Conservation (phyloP, 1,140 invertebrate genomes). For the Capitella teleta region DNA sequence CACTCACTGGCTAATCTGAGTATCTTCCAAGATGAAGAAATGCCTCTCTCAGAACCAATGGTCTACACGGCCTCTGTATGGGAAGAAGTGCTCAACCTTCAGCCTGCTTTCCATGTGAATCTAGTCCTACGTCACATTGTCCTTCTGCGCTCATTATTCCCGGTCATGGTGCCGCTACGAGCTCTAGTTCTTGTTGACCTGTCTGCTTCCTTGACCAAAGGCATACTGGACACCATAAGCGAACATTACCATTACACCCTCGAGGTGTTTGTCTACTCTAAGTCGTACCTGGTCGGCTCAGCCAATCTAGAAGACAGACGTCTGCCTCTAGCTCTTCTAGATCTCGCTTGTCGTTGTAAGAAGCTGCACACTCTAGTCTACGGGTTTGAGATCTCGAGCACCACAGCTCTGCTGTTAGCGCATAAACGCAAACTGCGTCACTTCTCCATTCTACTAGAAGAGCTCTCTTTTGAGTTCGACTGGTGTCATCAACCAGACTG, state of each 20-base stretch:
- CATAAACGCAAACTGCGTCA: background rate
- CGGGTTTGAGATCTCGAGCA: background rate
- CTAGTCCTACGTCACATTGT: background rate
- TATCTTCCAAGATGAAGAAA: background rate
- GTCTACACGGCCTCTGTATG: background rate
- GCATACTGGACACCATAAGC: constrained; percentile 1
- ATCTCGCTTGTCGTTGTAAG: background rate
- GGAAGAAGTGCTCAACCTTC: background rate
- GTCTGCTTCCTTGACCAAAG: background rate
- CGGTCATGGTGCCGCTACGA: background rate
- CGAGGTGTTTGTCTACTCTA: background rate
- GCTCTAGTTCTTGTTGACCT: background rate
- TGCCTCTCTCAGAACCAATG: background rate
- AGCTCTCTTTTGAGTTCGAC: background rate
- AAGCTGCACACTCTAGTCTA: background rate
- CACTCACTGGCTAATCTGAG: background rate
- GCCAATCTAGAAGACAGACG: background rate
- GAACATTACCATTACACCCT: constrained; percentile 1
- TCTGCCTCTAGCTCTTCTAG: background rate
- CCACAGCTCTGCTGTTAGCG: background rate
- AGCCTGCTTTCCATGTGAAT: background rate
- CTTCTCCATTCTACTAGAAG: background rate
- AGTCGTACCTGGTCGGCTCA: background rate
- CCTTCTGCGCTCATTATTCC: background rate
- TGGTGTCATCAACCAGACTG: background rate